A percentile compares a stretch with the other conserved stretches of the same genome.
phyloP scores from a whole-genome alignment of 2,888 invertebrate genomes.

The Leptinotarsa juncta region DNA sequence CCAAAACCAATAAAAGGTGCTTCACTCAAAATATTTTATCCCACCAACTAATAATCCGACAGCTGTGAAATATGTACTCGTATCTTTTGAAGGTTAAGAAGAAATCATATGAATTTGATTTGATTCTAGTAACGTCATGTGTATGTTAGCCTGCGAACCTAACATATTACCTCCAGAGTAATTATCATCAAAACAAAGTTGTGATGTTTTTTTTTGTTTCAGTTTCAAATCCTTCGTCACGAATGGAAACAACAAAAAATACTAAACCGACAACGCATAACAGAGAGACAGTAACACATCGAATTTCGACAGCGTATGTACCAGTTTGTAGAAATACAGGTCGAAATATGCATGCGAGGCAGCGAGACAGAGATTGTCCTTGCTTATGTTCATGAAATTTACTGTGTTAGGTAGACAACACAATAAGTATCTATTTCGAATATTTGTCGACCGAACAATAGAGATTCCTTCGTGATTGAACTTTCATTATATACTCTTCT shows the following conservation, averaged over 20 bases:
- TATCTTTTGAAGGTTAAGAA: too few species aligned
- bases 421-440: slow-evolving; percentile 50
- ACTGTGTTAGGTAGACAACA: slow-evolving; percentile 61
- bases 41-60: too few species aligned
- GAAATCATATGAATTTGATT: too few species aligned
- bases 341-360: slow-evolving; percentile 55
- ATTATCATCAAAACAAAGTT: too few species aligned
- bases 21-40: too few species aligned
- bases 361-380: slow-evolving; percentile 59
- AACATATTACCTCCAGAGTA: too few species aligned
- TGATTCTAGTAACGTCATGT: too few species aligned
- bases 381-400: slow-evolving; percentile 65
- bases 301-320: slow-evolving; percentile 65
- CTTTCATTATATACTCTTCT: background rate
- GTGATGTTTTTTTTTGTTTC: slow-evolving; percentile 31
- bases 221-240: slow-evolving; percentile 49
- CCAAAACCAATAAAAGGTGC: too few species aligned
- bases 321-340: slow-evolving; percentile 61
- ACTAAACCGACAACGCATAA: slow-evolving; percentile 38
- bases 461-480: slow-evolving; percentile 9
- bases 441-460: slow-evolving; percentile 4
- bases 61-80: too few species aligned
- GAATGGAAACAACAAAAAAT: slow-evolving; percentile 48
- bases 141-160: too few species aligned
- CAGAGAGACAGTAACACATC: slow-evolving; percentile 58